phyloP scores from a whole-genome alignment of 1,140 invertebrate genomes.

The Saccostrea echinata region DNA sequence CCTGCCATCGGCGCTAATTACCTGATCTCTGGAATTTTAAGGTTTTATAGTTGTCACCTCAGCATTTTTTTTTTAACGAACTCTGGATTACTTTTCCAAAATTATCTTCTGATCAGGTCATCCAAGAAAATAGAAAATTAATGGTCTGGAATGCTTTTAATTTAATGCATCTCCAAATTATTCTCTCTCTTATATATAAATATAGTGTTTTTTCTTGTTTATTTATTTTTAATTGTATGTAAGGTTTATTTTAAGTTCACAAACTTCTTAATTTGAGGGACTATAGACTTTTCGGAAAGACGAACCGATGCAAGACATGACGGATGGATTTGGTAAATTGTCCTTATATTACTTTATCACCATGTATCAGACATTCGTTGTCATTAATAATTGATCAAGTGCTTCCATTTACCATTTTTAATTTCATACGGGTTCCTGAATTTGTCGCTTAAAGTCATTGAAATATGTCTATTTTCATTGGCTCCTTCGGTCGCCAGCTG shows the following conservation, averaged over 20 bases:
- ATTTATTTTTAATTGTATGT: too few relatives aligned
- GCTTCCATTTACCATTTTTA: slow-evolving; percentile 33
- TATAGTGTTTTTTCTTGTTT: too few relatives aligned
- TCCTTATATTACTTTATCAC: background rate
- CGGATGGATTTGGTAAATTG: slow-evolving; percentile 22
- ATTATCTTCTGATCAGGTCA: background rate
- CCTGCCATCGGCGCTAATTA: slow-evolving; percentile 18
- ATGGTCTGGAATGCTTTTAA: background rate
- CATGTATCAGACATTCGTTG: slow-evolving; percentile 18
- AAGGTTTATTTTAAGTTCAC: too few relatives aligned
- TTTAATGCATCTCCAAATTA: background rate
- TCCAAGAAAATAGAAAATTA: background rate
- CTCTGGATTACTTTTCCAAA: background rate
- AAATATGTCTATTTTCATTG: slow-evolving; percentile 57
- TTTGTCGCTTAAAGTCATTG: slow-evolving; percentile 41
- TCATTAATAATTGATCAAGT: slow-evolving; percentile 35
- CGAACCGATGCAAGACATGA: background rate
- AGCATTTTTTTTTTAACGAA: background rate
- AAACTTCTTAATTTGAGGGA: background rate
- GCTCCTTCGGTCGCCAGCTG: slow-evolving; percentile 60
- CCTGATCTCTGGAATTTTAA: slow-evolving; percentile 18
- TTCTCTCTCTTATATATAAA: background rate
- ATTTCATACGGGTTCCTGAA: slow-evolving; percentile 27
- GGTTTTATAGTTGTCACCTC: background rate
- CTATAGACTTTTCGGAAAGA: background rate